Evolutionary conservation across 2,888 invertebrate genomes (phyloP).

Genomic region (Leptothorax acervorum): DNA sequence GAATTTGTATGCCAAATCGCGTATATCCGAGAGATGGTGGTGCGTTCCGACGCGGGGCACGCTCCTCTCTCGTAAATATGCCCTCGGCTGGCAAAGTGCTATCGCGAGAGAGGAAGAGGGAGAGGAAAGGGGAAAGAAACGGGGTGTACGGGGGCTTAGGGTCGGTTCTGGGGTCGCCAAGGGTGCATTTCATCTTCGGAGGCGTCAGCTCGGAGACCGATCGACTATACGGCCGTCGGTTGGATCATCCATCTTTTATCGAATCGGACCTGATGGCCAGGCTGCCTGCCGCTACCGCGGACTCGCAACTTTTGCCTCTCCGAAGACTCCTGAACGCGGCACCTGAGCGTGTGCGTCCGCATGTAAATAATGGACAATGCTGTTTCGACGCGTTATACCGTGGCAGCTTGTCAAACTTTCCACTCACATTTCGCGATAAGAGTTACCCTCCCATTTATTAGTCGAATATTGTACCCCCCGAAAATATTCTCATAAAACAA

Average conservation of each 20-base stretch:
- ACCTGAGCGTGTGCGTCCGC: constrained; percentile 46
- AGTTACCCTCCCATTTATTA: constrained; percentile 22
- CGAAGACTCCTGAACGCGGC: constrained; percentile 9
- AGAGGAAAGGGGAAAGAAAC: constrained; percentile 57
- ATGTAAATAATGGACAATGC: constrained; percentile 51
- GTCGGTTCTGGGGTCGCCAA: constrained; percentile 76
- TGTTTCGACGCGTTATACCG: constrained; percentile 34
- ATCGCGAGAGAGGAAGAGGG: constrained; percentile 61
- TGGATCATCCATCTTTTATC: constrained; percentile 85
- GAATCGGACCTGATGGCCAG: constrained; percentile 77
- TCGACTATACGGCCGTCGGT: constrained; percentile 80
- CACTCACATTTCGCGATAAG: constrained; percentile 6
- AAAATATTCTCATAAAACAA: constrained; percentile 41
- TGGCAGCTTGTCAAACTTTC: constrained; percentile 50
- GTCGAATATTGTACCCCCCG: constrained; percentile 23
- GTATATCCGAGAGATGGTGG: constrained; percentile 67
- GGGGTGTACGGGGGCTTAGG: constrained; percentile 56
- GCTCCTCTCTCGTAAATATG: constrained; percentile 81
- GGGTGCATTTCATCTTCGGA: constrained; percentile 85
- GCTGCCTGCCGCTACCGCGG: constrained; percentile 35
- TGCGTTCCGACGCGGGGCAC: constrained; percentile 72
- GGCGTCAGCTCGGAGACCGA: constrained; percentile 84
- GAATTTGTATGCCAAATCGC: constrained; percentile 80
- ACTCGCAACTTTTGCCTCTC: constrained; percentile 61
- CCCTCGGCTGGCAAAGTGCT: constrained; percentile 70